These are phyloP conservation scores for Drosophila sucinea DNA, from an alignment of 1,140 invertebrate species.

Conservation along the genomic window DNA sequence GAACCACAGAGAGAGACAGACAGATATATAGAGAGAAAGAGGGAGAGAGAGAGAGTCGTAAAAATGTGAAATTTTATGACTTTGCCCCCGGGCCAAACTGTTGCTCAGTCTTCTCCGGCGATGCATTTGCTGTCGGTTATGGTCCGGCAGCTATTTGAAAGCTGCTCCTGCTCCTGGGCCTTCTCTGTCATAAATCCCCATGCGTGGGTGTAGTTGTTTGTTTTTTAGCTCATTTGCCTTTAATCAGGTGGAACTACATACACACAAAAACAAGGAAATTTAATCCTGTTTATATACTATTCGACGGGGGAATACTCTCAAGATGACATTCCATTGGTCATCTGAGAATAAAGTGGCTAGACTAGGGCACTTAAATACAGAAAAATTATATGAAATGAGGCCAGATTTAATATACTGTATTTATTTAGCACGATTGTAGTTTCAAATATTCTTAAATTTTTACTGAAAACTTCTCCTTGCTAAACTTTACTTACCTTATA, in stretches of 20 bases:
- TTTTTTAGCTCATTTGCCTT: slow-evolving; percentile 53
- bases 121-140: slow-evolving; percentile 5
- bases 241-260: slow-evolving; percentile 48
- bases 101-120: slow-evolving; percentile 16
- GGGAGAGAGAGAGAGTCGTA: slow-evolving; percentile 28
- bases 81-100: slow-evolving; percentile 27
- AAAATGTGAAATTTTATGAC: slow-evolving; percentile 51
- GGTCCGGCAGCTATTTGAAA: not conserved
- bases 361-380: too few species aligned
- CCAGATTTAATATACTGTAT: too few species aligned
- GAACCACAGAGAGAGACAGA: too few species aligned
- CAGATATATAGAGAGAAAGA: too few species aligned
- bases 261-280: not conserved
- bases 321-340: too few species aligned
- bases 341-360: too few species aligned
- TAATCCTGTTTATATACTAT: slow-evolving; percentile 20
- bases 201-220: slow-evolving; percentile 19
- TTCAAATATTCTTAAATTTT: too few species aligned
- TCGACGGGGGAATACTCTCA: not conserved
- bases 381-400: too few species aligned
- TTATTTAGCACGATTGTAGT: too few species aligned
- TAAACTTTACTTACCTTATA: too few species aligned
- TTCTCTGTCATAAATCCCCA: slow-evolving; percentile 2
- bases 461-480: too few species aligned
- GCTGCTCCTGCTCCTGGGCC: not conserved